Evolutionary conservation across 2,888 invertebrate species (phyloP), one percentile per base, ranked within the genome.

Genomic region (Seira musarum): DNA sequence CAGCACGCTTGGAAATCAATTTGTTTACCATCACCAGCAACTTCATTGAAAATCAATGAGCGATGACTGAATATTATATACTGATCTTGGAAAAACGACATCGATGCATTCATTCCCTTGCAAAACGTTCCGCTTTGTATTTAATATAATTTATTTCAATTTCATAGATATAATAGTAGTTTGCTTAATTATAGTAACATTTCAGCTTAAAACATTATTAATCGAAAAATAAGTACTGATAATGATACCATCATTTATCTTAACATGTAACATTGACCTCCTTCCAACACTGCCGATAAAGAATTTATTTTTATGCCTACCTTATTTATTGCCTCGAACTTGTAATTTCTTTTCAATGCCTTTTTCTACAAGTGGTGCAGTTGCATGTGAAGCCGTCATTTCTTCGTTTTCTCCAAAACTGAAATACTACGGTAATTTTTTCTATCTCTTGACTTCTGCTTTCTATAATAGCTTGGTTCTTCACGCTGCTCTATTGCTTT

Each of bases 1-100:
- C 40, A 66, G 60, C 66, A 75, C n/a, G 49, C 25, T 75, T n/a
- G 74, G 74, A 60, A 80, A 66, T 70, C 74, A 80, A 46, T 70
- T 46, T 66, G 13, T 80, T n/a, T 80, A 80, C 30, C 77, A 77
- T 60, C 72, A 67, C 53, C 67, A 72, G 30, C 53, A 8, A 3
- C 61, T 24, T 65, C 65, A 73, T 2, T 53, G 53, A 53, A 8
- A 30, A 30, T 53, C 53, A 15, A 53, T 3, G 17, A 13, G 13
- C 13, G 53, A 53, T 53, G 53, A 17, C 40, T 8, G 53, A 17
- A 30, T 2, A 30, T 5, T 30, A 30, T 30, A 30, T 30, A 30
- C 53, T 53, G 53, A 53, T 53, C 53, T 53, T 53, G 53, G 30
- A 30, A 30, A 30, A 30, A 30, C n/a, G n/a, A n/a, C n/a, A n/a